Evolutionary conservation across 2,888 invertebrate species (phyloP).

Genomic region (Eutolmus rufibarbis): DNA sequence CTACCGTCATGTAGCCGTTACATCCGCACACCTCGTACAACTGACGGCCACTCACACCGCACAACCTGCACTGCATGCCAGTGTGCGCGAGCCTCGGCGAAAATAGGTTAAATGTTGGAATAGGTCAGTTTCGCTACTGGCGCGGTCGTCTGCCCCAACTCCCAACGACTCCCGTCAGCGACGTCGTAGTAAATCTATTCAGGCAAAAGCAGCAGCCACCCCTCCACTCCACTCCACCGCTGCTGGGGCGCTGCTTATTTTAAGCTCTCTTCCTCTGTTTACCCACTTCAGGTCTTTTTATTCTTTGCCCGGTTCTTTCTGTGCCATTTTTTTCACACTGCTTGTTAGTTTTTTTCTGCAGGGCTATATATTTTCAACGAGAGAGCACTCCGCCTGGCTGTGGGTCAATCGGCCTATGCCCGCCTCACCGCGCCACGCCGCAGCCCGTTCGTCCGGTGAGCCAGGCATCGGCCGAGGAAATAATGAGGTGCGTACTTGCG

Average conservation of each 20-base stretch:
- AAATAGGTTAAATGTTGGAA: slow-evolving; percentile 41
- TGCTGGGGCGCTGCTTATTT: slow-evolving; percentile 12
- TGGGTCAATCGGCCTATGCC: background rate
- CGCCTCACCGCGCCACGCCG: background rate
- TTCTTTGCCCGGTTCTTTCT: background rate
- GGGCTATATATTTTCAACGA: background rate
- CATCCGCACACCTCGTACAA: background rate
- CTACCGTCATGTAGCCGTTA: background rate
- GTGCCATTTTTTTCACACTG: background rate
- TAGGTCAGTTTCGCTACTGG: slow-evolving; percentile 38
- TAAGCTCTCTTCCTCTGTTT: slow-evolving; percentile 36
- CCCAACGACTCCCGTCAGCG: background rate
- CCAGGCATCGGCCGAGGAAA: background rate
- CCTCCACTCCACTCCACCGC: background rate
- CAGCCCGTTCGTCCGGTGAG: background rate
- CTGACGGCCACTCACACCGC: background rate
- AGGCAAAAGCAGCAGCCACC: background rate
- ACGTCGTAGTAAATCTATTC: background rate
- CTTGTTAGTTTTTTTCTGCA: background rate
- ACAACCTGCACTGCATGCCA: background rate
- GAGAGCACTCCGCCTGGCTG: background rate
- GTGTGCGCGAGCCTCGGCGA: background rate
- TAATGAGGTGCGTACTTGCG: background rate
- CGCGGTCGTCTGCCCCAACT: slow-evolving; percentile 29
- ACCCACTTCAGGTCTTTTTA: background rate